These are phyloP conservation scores for Crepidodera aurea DNA, from an alignment of 2,888 invertebrate species.

Conservation along the genomic window DNA sequence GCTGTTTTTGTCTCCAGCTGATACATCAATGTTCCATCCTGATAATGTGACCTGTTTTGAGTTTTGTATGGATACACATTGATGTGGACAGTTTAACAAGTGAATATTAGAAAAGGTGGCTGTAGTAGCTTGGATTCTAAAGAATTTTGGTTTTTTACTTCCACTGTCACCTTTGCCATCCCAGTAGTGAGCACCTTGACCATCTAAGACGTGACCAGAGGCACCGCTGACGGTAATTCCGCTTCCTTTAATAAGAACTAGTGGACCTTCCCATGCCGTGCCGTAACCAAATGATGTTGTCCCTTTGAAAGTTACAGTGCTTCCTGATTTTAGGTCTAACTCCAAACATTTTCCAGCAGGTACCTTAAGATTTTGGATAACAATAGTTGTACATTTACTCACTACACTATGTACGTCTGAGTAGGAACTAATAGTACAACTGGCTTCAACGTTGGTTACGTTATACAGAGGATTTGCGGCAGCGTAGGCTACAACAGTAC, in stretches of 20 bases:
- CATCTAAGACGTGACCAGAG: constrained; percentile 30
- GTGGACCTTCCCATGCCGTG: not conserved
- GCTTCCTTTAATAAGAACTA: not conserved
- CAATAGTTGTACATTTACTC: constrained; percentile 16
- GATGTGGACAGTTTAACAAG: constrained; percentile 34
- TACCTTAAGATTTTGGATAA: constrained; percentile 13
- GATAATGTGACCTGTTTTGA: constrained; percentile 21
- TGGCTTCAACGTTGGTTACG: constrained; percentile 4
- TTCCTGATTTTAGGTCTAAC: constrained; percentile 24
- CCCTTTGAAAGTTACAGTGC: constrained; percentile 18
- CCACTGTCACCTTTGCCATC: constrained; percentile 34
- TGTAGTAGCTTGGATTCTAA: constrained; percentile 32
- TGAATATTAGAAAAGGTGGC: constrained; percentile 31
- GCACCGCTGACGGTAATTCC: not conserved
- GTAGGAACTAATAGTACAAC: constrained; percentile 11
- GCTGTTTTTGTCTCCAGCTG: constrained; percentile 28
- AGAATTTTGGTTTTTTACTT: constrained; percentile 27
- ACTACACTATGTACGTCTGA: constrained; percentile 14
- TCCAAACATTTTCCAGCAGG: constrained; percentile 24
- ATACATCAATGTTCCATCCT: constrained; percentile 37
- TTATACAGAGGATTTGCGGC: not conserved
- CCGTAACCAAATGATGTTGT: constrained; percentile 20
- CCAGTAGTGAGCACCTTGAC: constrained; percentile 36
- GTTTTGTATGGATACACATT: constrained; percentile 33
- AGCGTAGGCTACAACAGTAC: not conserved